Base-by-base conservation (phyloP, 2,888 invertebrate species). In the Ectemnius continuus region DNA sequence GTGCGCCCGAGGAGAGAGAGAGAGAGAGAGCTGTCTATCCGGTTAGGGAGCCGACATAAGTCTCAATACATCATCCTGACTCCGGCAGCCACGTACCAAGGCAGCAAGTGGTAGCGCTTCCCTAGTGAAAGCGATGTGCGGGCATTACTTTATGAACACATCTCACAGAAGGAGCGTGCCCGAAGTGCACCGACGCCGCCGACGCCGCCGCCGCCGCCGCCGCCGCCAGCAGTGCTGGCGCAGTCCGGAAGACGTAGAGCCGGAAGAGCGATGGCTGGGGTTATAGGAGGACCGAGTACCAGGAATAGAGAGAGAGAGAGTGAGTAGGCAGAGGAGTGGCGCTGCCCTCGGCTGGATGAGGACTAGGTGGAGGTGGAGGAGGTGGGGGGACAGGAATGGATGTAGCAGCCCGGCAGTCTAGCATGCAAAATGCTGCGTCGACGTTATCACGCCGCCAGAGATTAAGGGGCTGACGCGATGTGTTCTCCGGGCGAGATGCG, bases 341-440 rank as follows among this genome's bases (percentile, higher is more conserved):
- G 8, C 36, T 11, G 23, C 3, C 6, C 36, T 36, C 52, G 14
- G 52, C 4, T 52, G 52, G 52, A 52, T 52, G 52, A 16, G 52
- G 16, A 52, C 52, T 11, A 4, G 52, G n/a, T 14, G 11, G 60
- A 2, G 52, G 56, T 20, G 13, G 47, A 28, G 16, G 20, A 56
- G 48, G 62, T 70, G 70, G 67, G 61, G 56, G 69, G 64, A 75
- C 73, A 78, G 78, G 76, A 79, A 82, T 79, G 74, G 84, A 85
- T 84, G 83, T 84, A 80, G 80, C 79, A 80, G 80, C 63, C 75
- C 73, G 77, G 79, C 81, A 82, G 85, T 84, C 85, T 85, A 86
- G 88, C 88, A 89, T 89, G 88, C 89, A 89, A 88, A 89, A 89
- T 87, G 89, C 89, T 88, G 88, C 88, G 89, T 89, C 89, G 87